phyloP scores from a whole-genome alignment of 2,797 vertebrate species.

The Antrozous pallidus region DNA sequence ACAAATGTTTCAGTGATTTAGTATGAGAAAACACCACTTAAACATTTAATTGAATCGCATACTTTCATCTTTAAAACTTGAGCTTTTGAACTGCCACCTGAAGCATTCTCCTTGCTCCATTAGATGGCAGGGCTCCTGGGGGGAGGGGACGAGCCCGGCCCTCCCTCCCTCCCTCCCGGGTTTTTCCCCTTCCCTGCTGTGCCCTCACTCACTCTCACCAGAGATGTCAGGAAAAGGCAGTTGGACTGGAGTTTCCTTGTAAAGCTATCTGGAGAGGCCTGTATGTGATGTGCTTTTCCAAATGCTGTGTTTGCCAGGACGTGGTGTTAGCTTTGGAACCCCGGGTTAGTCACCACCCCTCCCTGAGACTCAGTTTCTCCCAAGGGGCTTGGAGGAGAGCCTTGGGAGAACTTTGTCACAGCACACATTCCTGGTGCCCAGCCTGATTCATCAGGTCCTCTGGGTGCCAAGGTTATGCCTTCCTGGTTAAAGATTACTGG shows the following conservation, averaged over 20 bases:
- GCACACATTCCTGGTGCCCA: rapidly evolving
- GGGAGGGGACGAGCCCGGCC: not conserved
- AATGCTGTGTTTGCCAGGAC: not conserved
- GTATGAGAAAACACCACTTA: conserved; percentile 83
- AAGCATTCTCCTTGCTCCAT: conserved; percentile 67
- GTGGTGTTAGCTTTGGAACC: not conserved
- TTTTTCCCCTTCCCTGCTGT: not conserved
- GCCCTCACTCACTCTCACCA: not conserved
- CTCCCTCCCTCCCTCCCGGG: not conserved
- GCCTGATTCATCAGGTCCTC: not conserved
- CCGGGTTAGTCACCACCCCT: not conserved
- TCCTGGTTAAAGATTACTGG: not conserved
- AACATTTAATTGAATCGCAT: conserved; percentile 77
- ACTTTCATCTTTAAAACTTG: conserved; percentile 79
- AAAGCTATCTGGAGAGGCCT: not conserved
- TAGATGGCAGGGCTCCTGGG: conserved; percentile 42
- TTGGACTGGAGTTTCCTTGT: conserved; percentile 1
- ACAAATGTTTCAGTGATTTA: conserved; percentile 89
- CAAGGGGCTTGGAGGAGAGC: not conserved
- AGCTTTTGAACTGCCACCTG: conserved; percentile 77
- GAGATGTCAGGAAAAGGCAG: conserved; percentile 29
- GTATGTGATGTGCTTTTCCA: not conserved
- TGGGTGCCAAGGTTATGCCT: not conserved
- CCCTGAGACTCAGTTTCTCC: not conserved
- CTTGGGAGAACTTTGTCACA: not conserved